These are phyloP conservation scores for Cecropterus lyciades DNA, from an alignment of 1,140 invertebrate genomes.

Conservation along the genomic window DNA sequence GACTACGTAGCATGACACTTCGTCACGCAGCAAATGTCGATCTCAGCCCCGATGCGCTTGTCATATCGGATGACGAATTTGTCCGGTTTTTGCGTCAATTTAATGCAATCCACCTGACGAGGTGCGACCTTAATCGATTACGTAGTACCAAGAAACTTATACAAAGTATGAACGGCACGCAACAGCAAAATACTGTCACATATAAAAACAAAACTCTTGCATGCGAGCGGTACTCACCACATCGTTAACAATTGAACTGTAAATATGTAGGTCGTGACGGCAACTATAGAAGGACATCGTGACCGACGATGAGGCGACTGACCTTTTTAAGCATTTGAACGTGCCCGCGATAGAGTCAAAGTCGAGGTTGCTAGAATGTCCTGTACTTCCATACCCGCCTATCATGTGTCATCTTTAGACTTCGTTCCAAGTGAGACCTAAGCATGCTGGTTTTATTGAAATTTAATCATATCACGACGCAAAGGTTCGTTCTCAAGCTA, in stretches of 20 bases:
- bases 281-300: constrained; percentile 67
- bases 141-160: constrained; percentile 37
- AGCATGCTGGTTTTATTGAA: constrained; percentile 15
- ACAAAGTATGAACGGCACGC: neutral
- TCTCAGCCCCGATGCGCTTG: constrained; percentile 47
- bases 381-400: constrained; percentile 26
- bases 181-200: neutral
- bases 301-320: constrained; percentile 64
- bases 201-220: constrained; percentile 14
- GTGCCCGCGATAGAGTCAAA: constrained; percentile 51
- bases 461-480: constrained; percentile 7
- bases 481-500: neutral
- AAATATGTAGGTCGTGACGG: constrained; percentile 73
- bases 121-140: constrained; percentile 53
- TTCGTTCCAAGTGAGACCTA: neutral
- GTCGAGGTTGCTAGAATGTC: constrained; percentile 36
- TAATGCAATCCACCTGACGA: constrained; percentile 36
- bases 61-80: constrained; percentile 49
- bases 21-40: constrained; percentile 44
- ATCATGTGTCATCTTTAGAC: constrained; percentile 23
- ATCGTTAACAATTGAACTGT: constrained; percentile 61
- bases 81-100: constrained; percentile 43
- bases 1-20: constrained; percentile 46
- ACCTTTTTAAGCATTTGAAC: constrained; percentile 61
- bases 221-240: constrained; percentile 10